Conservation (phyloP, 2,888 invertebrate species). For the Drosophila pegasa region DNA sequence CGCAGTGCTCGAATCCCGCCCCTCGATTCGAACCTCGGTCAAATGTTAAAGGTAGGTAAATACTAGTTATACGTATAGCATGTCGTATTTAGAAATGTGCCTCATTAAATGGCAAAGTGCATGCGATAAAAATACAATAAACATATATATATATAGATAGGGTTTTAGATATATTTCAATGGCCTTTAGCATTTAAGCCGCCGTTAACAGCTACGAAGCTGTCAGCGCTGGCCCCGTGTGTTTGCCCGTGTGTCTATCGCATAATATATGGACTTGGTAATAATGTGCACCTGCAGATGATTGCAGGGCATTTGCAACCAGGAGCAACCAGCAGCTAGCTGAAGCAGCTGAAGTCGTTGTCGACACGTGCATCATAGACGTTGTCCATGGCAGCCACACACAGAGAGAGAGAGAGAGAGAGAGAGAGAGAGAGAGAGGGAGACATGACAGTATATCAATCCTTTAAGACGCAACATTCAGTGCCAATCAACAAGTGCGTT, state of each 20-base stretch:
- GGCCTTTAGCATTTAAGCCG: conserved; percentile 16
- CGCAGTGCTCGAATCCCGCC: not conserved
- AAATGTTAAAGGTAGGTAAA: not conserved
- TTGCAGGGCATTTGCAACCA: conserved; percentile 61
- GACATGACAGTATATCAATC: conserved; percentile 67
- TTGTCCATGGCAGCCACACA: conserved; percentile 49
- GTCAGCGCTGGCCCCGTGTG: conserved; percentile 3
- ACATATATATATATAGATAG: not conserved
- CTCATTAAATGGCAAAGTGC: conserved; percentile 6
- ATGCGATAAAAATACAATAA: conserved; percentile 11
- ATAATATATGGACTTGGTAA: conserved; percentile 55
- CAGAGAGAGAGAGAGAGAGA: not conserved
- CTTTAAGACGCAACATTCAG: conserved; percentile 79
- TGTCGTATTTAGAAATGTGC: not conserved
- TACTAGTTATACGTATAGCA: not conserved
- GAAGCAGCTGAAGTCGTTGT: conserved; percentile 16
- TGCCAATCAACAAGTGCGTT: conserved; percentile 81
- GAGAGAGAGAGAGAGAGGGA: not conserved
- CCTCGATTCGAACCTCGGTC: not conserved
- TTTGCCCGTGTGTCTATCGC: conserved; percentile 20
- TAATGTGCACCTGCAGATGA: conserved; percentile 59
- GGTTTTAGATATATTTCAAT: conserved; percentile 3
- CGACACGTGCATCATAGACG: conserved; percentile 53
- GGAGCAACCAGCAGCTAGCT: conserved; percentile 32
- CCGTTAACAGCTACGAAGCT: conserved; percentile 37